Evolutionary conservation across 2,113 vertebrate species (phyloP), one percentile per base, ranked within the genome.

Genomic region (Blennius ocellaris): DNA sequence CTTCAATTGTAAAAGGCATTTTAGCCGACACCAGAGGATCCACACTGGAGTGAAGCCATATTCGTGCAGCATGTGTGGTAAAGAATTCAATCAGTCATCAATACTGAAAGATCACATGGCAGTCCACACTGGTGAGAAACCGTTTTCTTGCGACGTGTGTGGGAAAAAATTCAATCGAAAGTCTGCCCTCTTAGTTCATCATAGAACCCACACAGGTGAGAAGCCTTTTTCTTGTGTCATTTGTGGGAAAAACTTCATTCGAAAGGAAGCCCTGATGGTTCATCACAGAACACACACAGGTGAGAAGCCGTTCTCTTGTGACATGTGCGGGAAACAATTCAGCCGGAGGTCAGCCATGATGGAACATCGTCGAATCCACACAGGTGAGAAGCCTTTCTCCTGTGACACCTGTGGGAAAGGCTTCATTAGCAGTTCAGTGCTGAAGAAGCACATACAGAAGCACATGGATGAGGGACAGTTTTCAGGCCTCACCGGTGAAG

Each of bases 231-330:
- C 51, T 15, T 71, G 72, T 8, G 69, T 48, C n/a, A 60, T 44
- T 7, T 82, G 82, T 60, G 79, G 58, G 4, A 84, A 78, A 66
- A 6, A 6, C 6, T 79, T 79, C 49, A 30, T 30, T 30, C 21
- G 21, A 30, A 30, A 30, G 21, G 21, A 30, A 30, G 21, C 21
- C 21, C 21, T 30, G 21, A 30, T 30, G 21, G 21, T 30, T 30
- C 21, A 30, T 30, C 21, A 30, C 21, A 30, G 21, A 30, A 30
- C 21, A 2, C 21, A 30, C 21, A 30, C 21, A 30, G 21, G 21
- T 30, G 21, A 30, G 21, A 30, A 30, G 21, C 21, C 21, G 21
- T 30, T 30, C 4, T 30, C 21, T 30, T 30, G 21, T 30, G 21
- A 30, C 21, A 30, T 30, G 21, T 30, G 21, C 21, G 21, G 21